Base-by-base conservation (phyloP, 2,113 vertebrate species). In the Rhabdornis inornatus region DNA sequence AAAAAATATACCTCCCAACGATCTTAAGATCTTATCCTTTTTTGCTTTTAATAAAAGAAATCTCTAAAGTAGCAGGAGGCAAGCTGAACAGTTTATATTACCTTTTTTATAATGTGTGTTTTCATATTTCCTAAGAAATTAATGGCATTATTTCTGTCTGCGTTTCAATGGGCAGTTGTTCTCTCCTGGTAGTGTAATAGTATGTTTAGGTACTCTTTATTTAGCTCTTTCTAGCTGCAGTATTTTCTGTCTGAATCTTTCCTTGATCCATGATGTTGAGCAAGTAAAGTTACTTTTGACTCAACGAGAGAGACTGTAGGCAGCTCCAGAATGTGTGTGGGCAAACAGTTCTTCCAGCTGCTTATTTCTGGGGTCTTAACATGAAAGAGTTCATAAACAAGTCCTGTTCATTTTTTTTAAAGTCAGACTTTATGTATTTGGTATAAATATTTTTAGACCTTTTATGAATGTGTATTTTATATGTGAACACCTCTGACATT, bases 241-340 rank as follows among this genome's bases (percentile, higher is more conserved):
- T 87, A 61, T 66, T 87, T 92, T 89, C 25, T 92, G 14, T 59
- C 35, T 74, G n/a, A 45, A 56, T 92, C 35, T 74, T 95, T 37
- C 10, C 30, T 93, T 92, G 71, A 80, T 68, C 79, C 15, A 1
- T 87, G 71, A 86, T 88, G 37, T 53, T 80, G 81, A 83, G 64
- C 75, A 88, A 90, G 76, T 76, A 89, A 87, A 80, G 81, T 92
- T 49, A 70, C n/a, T 93, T 95, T 65, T 79, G 39, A 87, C 74
- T 92, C 55, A 87, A 22, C 52, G 44, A 75, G 64, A 39, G 59
- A 81, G 68, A 50, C 52, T 75, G 95, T 92, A 83, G 97, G 95
- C 94, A 90, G 87, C 49, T 94, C 50, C 39, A 93, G 95, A 95
- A 96, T 97, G 90, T 91, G 90, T 94, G 94, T 95, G 93, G 96